Evolutionary conservation across 2,797 vertebrate genomes (phyloP).

Genomic region (Hemibagrus guttatus): DNA sequence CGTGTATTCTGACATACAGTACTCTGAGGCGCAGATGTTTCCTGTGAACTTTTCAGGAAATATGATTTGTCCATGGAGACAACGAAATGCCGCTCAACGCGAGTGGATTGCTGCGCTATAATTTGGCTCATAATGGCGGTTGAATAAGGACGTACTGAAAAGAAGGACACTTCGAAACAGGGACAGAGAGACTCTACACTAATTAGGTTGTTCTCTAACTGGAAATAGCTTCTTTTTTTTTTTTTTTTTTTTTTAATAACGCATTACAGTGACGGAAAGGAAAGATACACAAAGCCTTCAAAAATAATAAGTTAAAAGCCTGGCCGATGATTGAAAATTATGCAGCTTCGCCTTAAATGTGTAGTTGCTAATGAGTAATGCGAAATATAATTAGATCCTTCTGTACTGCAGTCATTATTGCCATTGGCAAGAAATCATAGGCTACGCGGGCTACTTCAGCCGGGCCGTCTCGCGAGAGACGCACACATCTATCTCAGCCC

Average conservation of each 20-base stretch:
- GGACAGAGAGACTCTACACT: not conserved
- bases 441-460: constrained; percentile 55
- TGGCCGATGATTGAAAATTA: constrained; percentile 18
- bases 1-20: not conserved
- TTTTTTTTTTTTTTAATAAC: not conserved
- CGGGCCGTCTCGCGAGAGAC: constrained; percentile 44
- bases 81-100: not conserved
- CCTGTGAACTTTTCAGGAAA: not conserved
- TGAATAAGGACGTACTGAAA: not conserved
- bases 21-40: not conserved
- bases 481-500: constrained; percentile 55
- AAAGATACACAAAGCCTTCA: constrained; percentile 38
- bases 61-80: not conserved
- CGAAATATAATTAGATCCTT: constrained; percentile 61
- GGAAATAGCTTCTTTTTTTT: constrained; percentile 2
- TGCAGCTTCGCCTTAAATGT: constrained; percentile 12
- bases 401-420: constrained; percentile 63
- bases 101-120: not conserved
- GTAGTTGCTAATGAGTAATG: constrained; percentile 61
- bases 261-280: not conserved
- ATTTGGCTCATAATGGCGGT: not conserved
- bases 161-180: constrained; percentile 8
- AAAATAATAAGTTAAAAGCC: constrained; percentile 27
- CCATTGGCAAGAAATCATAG: constrained; percentile 62
- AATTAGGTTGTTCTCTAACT: constrained; percentile 14